Conservation (phyloP, 1,140 invertebrate species). For the Hycleus phaleratus region DNA sequence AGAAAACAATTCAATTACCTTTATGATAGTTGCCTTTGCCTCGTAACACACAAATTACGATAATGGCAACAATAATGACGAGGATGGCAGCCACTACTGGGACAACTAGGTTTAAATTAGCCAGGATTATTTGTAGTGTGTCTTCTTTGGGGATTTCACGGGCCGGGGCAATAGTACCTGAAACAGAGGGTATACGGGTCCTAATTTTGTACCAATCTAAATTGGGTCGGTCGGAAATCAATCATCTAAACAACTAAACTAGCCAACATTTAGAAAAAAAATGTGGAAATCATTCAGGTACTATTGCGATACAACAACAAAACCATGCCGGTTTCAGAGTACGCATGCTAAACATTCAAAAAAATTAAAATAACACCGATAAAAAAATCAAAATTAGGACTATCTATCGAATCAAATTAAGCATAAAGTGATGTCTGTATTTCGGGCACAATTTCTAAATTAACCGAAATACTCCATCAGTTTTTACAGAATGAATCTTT, state of each 20-base stretch:
- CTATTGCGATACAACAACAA: slow-evolving; percentile 20
- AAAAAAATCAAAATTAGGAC: neutral
- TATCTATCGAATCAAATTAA: no score
- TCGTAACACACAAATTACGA: slow-evolving; percentile 81
- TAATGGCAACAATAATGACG: slow-evolving; percentile 84
- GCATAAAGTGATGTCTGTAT: no score
- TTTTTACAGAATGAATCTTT: no score
- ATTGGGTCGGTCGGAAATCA: slow-evolving; percentile 4
- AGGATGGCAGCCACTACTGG: slow-evolving; percentile 86
- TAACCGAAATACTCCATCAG: no score
- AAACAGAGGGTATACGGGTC: slow-evolving; percentile 45
- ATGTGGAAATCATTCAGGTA: slow-evolving; percentile 24
- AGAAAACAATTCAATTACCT: slow-evolving; percentile 51
- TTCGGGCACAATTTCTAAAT: no score
- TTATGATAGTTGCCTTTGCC: slow-evolving; percentile 73
- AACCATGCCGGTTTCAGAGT: no score
- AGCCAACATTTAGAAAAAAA: no score
- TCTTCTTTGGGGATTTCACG: slow-evolving; percentile 77
- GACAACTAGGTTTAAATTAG: slow-evolving; percentile 87
- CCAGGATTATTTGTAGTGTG: slow-evolving; percentile 72
- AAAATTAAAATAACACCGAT: neutral
- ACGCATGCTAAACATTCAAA: neutral
- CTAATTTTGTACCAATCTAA: no score
- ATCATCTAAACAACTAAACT: slow-evolving; percentile 1
- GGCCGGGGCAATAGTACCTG: slow-evolving; percentile 89